Percentiles rank a stretch among this genome's conserved stretches.
Evolutionary conservation across 2,888 invertebrate genomes (phyloP).

Genomic region (Oligia latruncula): DNA sequence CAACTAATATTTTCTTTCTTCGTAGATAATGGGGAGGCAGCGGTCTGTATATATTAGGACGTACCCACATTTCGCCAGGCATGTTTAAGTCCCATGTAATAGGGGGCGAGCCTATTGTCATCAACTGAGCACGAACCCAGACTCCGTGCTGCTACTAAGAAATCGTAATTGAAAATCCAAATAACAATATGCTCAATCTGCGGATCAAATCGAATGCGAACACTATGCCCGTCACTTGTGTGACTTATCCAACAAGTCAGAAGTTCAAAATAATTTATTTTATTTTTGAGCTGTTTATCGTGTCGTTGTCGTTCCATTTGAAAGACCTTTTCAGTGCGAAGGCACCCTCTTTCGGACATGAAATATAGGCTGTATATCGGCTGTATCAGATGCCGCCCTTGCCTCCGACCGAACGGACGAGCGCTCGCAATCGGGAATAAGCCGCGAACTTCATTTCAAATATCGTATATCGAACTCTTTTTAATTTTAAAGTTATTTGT

Average conservation of each 20-base stretch:
- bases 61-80: not conserved
- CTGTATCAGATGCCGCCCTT: slow-evolving; percentile 79
- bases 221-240: not conserved
- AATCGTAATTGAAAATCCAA: not conserved
- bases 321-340: slow-evolving; percentile 66
- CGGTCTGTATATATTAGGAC: not conserved
- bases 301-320: slow-evolving; percentile 68
- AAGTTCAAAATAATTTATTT: too few species aligned
- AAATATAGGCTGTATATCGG: slow-evolving; percentile 72
- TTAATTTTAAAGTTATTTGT: slow-evolving; percentile 45
- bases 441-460: slow-evolving; percentile 68
- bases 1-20: not conserved
- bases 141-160: not conserved
- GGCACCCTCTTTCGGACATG: slow-evolving; percentile 72
- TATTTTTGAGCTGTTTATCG: not conserved
- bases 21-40: too few species aligned
- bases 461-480: slow-evolving; percentile 62
- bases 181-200: not conserved
- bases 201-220: not conserved
- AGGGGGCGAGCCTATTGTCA: not conserved
- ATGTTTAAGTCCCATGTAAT: not conserved
- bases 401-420: slow-evolving; percentile 73
- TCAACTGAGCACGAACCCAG: not conserved
- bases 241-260: not conserved
- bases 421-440: slow-evolving; percentile 63